Conservation (phyloP, 2,113 vertebrate species). For the Neogobius melanostomus region DNA sequence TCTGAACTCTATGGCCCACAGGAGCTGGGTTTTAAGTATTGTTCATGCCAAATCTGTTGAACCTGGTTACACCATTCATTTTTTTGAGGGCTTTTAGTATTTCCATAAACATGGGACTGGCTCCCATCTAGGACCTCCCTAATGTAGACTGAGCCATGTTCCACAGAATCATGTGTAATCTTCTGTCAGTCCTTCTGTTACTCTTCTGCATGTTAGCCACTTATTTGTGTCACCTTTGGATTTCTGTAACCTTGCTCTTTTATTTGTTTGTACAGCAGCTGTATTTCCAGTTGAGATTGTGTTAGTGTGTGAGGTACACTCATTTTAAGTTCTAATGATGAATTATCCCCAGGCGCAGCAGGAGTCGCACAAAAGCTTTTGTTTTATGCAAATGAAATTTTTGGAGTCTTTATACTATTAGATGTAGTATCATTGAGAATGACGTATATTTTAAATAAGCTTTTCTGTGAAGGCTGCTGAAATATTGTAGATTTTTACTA, state of each 20-base stretch:
- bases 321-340: constrained; percentile 35
- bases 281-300: constrained; percentile 41
- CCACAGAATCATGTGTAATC: constrained; percentile 51
- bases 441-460: constrained; percentile 71
- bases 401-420: constrained; percentile 64
- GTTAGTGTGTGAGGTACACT: constrained; percentile 49
- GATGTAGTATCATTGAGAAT: constrained; percentile 54
- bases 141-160: constrained; percentile 66
- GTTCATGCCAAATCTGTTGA: constrained; percentile 51
- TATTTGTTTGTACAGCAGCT: constrained; percentile 49
- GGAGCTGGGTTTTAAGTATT: constrained; percentile 51
- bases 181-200: constrained; percentile 43
- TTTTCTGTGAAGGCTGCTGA: constrained; percentile 62
- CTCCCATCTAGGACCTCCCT: constrained; percentile 57
- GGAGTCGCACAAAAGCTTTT: constrained; percentile 56
- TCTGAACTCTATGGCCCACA: constrained; percentile 39
- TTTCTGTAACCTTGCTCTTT: constrained; percentile 44
- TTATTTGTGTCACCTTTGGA: constrained; percentile 31
- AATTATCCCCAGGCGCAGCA: constrained; percentile 28
- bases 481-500: constrained; percentile 39
- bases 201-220: constrained; percentile 60
- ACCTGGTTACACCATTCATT: constrained; percentile 29
- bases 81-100: constrained; percentile 34
- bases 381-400: constrained; percentile 64
- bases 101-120: constrained; percentile 58